A percentile compares a stretch with the other conserved stretches of the same genome.
Evolutionary conservation across 2,797 vertebrate species (phyloP).

Genomic region (Microchirus variegatus): DNA sequence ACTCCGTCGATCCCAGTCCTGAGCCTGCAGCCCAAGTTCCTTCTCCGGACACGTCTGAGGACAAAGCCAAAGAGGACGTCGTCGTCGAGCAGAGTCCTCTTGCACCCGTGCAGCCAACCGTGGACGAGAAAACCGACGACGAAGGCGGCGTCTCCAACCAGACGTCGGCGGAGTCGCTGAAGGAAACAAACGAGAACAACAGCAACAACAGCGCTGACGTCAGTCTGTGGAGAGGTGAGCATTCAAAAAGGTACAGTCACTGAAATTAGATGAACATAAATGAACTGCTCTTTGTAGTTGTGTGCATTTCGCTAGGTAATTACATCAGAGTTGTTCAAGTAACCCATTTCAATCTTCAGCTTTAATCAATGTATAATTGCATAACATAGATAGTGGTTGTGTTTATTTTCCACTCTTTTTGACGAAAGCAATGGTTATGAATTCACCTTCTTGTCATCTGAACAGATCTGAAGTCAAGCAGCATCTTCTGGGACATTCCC

Average conservation of each 20-base stretch:
- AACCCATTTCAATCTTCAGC: no score
- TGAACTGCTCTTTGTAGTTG: background rate
- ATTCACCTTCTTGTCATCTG: constrained; percentile 4
- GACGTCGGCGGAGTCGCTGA: constrained; percentile 70
- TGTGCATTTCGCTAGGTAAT: no score
- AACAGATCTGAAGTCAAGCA: constrained; percentile 35
- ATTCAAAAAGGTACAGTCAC: background rate
- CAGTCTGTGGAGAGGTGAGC: constrained; percentile 44
- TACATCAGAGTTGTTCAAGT: no score
- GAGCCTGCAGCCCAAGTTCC: constrained; percentile 43
- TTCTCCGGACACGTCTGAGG: constrained; percentile 29
- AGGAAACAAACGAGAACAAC: constrained; percentile 69
- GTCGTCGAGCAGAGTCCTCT: constrained; percentile 25
- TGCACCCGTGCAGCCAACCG: constrained; percentile 30
- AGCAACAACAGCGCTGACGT: constrained; percentile 57
- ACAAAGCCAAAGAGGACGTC: constrained; percentile 36
- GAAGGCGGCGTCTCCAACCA: constrained; percentile 53
- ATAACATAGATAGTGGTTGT: no score
- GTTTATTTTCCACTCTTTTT: no score
- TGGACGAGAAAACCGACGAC: constrained; percentile 59
- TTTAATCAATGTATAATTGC: no score
- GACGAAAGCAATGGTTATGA: no score
- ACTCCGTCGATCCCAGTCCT: constrained; percentile 27
- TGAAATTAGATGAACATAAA: background rate
- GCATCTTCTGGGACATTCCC: constrained; percentile 39